phyloP scores from a whole-genome alignment of 2,113 vertebrate genomes.

The Myotis davidii region DNA sequence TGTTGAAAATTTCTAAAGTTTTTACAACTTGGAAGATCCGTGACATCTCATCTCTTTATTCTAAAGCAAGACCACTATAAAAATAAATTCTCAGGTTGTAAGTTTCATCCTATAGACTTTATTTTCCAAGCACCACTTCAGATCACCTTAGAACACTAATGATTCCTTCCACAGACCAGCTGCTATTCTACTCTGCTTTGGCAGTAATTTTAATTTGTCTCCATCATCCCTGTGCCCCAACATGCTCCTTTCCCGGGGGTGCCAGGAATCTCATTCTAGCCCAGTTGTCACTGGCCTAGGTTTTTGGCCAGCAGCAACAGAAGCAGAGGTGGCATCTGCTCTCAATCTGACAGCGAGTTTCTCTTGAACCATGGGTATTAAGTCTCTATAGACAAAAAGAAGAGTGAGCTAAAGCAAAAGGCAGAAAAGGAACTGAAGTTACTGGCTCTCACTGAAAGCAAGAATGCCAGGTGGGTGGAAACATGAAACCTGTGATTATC shows the following conservation, averaged over 20 bases:
- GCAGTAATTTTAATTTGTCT: constrained; percentile 42
- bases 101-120: constrained; percentile 57
- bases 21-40: not conserved
- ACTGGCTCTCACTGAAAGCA: constrained; percentile 18
- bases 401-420: not conserved
- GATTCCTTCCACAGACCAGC: constrained; percentile 32
- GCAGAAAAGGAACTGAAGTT: not conserved
- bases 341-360: not conserved
- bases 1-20: not conserved
- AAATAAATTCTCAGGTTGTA: constrained; percentile 64
- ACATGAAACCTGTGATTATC: not conserved
- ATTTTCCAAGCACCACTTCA: constrained; percentile 18
- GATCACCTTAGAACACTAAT: constrained; percentile 14
- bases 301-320: not conserved
- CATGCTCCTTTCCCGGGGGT: constrained; percentile 47
- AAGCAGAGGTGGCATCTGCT: constrained; percentile 24
- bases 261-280: not conserved
- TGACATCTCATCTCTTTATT: constrained; percentile 2
- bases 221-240: constrained; percentile 39
- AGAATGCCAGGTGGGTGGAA: not conserved
- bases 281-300: not conserved
- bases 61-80: constrained; percentile 64
- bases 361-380: constrained; percentile 27
- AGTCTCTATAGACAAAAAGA: not conserved
- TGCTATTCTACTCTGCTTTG: not conserved